Base-by-base conservation (phyloP, 2,113 vertebrate genomes). In the Psephotus haematonotus region DNA sequence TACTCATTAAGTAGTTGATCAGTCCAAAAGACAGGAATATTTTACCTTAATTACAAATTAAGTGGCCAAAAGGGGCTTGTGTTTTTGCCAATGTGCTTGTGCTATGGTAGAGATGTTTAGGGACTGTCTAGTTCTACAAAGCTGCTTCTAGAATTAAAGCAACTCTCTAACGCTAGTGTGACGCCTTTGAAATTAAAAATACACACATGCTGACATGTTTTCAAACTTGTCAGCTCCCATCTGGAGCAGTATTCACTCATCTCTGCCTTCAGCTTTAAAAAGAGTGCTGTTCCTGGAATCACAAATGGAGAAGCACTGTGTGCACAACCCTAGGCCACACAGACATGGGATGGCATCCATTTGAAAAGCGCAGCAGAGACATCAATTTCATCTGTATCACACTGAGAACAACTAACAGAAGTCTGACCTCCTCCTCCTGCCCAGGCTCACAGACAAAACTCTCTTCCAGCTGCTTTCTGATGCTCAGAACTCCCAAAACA, bases 131-230 rank as follows among this genome's bases (percentile, higher is more conserved):
- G n/a, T 37, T 82, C 92, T 80, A 88, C 52, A 79, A 64, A 75
- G 80, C 59, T 69, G 72, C 67, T 81, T 86, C 82, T 64, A 95
- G 94, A 88, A 93, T 53, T 85, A 84, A 86, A 90, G 33, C 43
- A 79, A 80, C 64, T 91, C 63, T 62, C 62, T 76, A 95, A 89
- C 0, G 9, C 82, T 95, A 92, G 72, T 6, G 33, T 63, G 89
- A 95, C 17, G 65, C 71, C 81, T 97, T 91, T 87, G 92, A 96
- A 97, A 97, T 96, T 89, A 93, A 92, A 97, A 95, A 97, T 96
- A 96, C 27, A 97, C 92, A 94, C 90, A 95, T 13, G 46, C 88
- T 95, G 96, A 97, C 95, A 96, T 96, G 94, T 96, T 97, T 96
- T 92, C 95, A 96, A 95, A 95, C 81, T 93, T 97, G 92, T 96